A percentile compares a stretch with the other conserved stretches of the same genome.
Conservation (phyloP, 2,888 invertebrate species). For the Aspidiotus destructor region DNA sequence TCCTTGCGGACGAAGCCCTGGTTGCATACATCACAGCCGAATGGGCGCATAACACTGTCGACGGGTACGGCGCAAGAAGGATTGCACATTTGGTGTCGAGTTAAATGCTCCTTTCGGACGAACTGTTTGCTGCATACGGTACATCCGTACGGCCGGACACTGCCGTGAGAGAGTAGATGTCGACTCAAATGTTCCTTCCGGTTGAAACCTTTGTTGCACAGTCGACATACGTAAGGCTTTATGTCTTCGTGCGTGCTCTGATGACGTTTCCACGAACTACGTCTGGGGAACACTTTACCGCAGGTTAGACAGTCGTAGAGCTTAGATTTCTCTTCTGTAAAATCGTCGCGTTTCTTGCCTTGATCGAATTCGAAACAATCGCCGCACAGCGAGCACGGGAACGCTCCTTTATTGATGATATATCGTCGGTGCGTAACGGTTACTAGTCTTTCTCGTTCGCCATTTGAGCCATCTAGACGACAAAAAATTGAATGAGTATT, state of each 20-base stretch:
- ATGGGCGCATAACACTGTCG: conserved; percentile 40
- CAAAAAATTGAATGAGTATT: background rate
- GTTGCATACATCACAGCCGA: conserved; percentile 37
- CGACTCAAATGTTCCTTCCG: conserved; percentile 39
- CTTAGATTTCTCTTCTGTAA: conserved; percentile 35
- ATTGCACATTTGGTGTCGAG: conserved; percentile 37
- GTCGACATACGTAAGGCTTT: conserved; percentile 38
- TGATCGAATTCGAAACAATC: conserved; percentile 39
- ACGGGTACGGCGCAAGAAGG: conserved; percentile 23
- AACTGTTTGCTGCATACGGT: conserved; percentile 38
- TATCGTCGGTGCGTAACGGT: conserved; percentile 38
- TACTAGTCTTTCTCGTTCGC: conserved; percentile 18
- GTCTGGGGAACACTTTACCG: conserved; percentile 38
- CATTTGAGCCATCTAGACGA: conserved; percentile 19
- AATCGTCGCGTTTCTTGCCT: conserved; percentile 36
- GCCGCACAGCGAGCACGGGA: conserved; percentile 39
- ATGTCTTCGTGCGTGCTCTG: conserved; percentile 38
- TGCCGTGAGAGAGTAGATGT: conserved; percentile 38
- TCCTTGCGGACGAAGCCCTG: conserved; percentile 39
- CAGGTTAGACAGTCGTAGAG: conserved; percentile 38
- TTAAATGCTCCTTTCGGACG: conserved; percentile 39
- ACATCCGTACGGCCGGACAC: conserved; percentile 38
- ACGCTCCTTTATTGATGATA: conserved; percentile 39
- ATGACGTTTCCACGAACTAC: conserved; percentile 39
- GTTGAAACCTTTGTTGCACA: conserved; percentile 39